Percentiles rank a stretch among this genome's conserved stretches.
phyloP scores from a whole-genome alignment of 2,888 invertebrate species.

The Perizoma flavofasciatum region DNA sequence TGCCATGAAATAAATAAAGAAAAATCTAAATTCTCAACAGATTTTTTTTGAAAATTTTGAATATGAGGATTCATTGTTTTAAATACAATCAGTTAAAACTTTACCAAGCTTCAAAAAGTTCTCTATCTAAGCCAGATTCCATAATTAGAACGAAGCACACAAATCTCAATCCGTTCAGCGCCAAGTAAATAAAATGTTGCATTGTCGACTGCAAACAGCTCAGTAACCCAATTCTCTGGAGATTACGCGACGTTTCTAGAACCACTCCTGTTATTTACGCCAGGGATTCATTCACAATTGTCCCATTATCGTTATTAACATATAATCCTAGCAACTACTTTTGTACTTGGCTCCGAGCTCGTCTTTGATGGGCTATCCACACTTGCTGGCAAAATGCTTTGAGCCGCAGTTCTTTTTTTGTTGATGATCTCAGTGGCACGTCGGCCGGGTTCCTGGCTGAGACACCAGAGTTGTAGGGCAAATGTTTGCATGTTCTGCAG shows the following conservation, averaged over 20 bases:
- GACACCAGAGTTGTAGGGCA: too few species aligned
- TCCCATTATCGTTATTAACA: conserved; percentile 31
- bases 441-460: too few species aligned
- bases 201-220: conserved; percentile 28
- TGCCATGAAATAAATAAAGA: too few species aligned
- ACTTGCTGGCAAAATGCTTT: neutral
- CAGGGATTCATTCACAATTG: conserved; percentile 25
- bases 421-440: too few species aligned
- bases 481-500: too few species aligned
- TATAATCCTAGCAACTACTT: conserved; percentile 25
- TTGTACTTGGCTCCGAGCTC: conserved; percentile 4
- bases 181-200: conserved; percentile 29
- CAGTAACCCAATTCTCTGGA: conserved; percentile 30
- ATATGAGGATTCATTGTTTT: too few species aligned
- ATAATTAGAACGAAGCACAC: conserved; percentile 24
- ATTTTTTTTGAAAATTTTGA: too few species aligned
- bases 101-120: too few species aligned
- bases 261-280: conserved; percentile 23
- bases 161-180: conserved; percentile 19
- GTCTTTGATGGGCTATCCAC: conserved; percentile 1
- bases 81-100: too few species aligned
- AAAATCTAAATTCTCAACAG: too few species aligned
- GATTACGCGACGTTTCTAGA: conserved; percentile 24
- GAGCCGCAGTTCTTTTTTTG: too few species aligned
- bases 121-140: neutral